Evolutionary conservation across 2,797 vertebrate species (phyloP).

Genomic region (Australoheros facetus): DNA sequence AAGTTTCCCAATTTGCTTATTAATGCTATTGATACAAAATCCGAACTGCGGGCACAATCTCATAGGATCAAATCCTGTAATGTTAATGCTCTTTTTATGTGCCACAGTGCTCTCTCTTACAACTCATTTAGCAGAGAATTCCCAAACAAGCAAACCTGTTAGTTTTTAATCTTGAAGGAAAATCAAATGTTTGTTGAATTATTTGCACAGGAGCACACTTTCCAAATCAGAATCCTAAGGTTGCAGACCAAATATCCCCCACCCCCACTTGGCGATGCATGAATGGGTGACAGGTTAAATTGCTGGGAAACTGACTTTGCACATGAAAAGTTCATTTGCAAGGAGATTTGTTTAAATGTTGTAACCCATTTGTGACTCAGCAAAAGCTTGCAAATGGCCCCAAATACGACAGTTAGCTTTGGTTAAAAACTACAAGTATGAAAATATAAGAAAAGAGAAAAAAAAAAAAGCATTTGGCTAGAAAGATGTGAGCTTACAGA

Average conservation of each 20-base stretch:
- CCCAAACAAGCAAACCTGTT: too few relatives aligned
- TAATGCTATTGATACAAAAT: not conserved
- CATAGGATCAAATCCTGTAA: not conserved
- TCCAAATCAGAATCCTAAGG: too few relatives aligned
- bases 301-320: not conserved
- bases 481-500: not conserved
- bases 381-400: not conserved
- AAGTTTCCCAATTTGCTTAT: not conserved
- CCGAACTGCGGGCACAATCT: too few relatives aligned
- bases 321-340: not conserved
- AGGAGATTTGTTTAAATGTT: not conserved
- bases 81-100: not conserved
- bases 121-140: too few relatives aligned
- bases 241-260: not conserved
- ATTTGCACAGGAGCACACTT: too few relatives aligned
- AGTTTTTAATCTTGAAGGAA: too few relatives aligned
- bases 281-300: accelerated
- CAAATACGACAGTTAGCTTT: not conserved
- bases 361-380: not conserved
- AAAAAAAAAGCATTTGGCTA: not conserved
- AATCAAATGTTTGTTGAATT: too few relatives aligned
- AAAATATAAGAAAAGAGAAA: not conserved
- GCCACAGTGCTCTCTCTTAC: not conserved
- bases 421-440: not conserved
- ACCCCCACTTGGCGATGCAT: not conserved